Evolutionary conservation across 2,888 invertebrate genomes (phyloP), one percentile per base, ranked within the genome.

Genomic region (Eurytoma californica): DNA sequence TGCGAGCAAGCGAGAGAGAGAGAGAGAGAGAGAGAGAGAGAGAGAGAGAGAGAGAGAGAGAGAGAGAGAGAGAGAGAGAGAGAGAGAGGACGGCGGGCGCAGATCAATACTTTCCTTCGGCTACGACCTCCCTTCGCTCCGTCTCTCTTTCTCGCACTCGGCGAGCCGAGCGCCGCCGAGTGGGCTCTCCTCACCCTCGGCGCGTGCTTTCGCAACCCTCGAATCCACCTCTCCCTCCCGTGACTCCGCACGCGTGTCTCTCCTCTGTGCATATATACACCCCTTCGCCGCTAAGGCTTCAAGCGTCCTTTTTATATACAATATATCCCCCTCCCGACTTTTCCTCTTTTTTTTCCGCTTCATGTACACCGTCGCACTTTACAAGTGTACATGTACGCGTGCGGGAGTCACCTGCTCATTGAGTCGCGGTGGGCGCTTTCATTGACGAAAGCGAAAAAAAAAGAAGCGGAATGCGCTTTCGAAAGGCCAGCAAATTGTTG

Each of bases 101-200:
- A 89, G 90, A 90, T 90, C 90, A 90, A 90, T 90, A 90, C 89
- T 90, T 89, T 89, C 89, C 88, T 90, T 88, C 87, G 87, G 87
- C 88, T 86, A 86, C 86, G 84, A 85, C 86, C 85, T 83, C 84
- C 85, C 84, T 83, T 82, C 83, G 83, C 84, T 84, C 82, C 83
- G 83, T 82, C 82, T 79, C 74, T 80, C 80, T 79, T 80, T 65
- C 67, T 24, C 77, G 53, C 61, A 72, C 80, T n/a, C n/a, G n/a
- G n/a, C 70, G 63, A 47, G 63, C 47, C 39, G 39, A 39, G 39
- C 63, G 39, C 63, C 39, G 30, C 30, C 30, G 30, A 39, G 39
- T 39, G 39, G 39, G 9, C 9, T 18, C n/a, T 39, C 4, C 55
- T 68, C n/a, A 57, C 72, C 63, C 72, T 72, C 61, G 63, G 53